These are phyloP conservation scores for Eupithecia tripunctaria DNA, from an alignment of 2,888 invertebrate genomes.

Conservation along the genomic window DNA sequence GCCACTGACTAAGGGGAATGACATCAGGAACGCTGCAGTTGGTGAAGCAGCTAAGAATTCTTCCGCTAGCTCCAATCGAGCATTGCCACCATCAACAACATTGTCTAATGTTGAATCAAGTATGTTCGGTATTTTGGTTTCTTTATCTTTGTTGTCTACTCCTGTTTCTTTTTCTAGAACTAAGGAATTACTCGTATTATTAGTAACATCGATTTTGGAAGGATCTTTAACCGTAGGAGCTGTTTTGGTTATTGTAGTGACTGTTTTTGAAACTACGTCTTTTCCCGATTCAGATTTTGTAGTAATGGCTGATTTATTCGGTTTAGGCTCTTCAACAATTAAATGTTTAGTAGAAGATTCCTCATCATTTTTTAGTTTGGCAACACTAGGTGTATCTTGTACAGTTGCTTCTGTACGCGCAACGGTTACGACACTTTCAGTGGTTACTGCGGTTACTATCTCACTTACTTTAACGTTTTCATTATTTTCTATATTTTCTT, in stretches of 20 bases:
- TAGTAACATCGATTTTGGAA: constrained; percentile 38
- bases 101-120: constrained; percentile 73
- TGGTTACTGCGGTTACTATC: neutral
- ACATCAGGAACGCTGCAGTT: constrained; percentile 90
- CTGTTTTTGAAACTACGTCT: constrained; percentile 15
- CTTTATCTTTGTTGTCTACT: constrained; percentile 65
- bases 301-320: constrained; percentile 11
- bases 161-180: constrained; percentile 48
- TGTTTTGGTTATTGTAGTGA: constrained; percentile 30
- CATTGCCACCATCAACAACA: constrained; percentile 81
- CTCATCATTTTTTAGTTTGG: constrained; percentile 18
- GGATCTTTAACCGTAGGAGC: constrained; percentile 39
- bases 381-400: constrained; percentile 14
- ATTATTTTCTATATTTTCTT: constrained; percentile 15
- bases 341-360: constrained; percentile 21
- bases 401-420: constrained; percentile 14
- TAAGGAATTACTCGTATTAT: constrained; percentile 50
- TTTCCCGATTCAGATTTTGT: constrained; percentile 19
- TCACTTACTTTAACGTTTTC: constrained; percentile 19
- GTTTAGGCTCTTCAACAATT: constrained; percentile 20
- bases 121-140: constrained; percentile 70
- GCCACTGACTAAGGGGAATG: constrained; percentile 89
- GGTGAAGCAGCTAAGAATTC: constrained; percentile 86
- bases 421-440: neutral
- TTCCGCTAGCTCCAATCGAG: constrained; percentile 83